Percentiles rank a stretch among this genome's conserved stretches.
phyloP scores from a whole-genome alignment of 2,113 vertebrate genomes.

The human region GRCh38 chr12:41563001-41563500 shows the following conservation, averaged over 20 bases:
- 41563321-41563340: constrained; percentile 91
- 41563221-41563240: constrained; percentile 95
- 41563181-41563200: constrained; percentile 86
- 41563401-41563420: constrained; percentile 85
- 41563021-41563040: constrained; percentile 71
- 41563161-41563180: constrained; percentile 87
- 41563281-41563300: constrained; percentile 92
- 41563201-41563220: constrained; percentile 95
- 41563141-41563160: constrained; percentile 81
- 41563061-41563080: constrained; percentile 82
- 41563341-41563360: constrained; percentile 89
- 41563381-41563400: constrained; percentile 89
- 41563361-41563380: constrained; percentile 87
- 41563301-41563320: constrained; percentile 91
- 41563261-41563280: constrained; percentile 97
- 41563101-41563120: constrained; percentile 85
- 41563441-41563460: constrained; percentile 86
- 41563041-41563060: constrained; percentile 65
- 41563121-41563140: constrained; percentile 87
- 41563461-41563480: constrained; percentile 86
- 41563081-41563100: constrained; percentile 68
- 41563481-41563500: constrained; percentile 86
- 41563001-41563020: constrained; percentile 51
- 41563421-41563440: constrained; percentile 83
- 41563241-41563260: constrained; percentile 97